Percentiles rank a stretch among this genome's conserved stretches.
These are phyloP conservation scores for Campylomormyrus numenius DNA, from an alignment of 2,113 vertebrate genomes.

Conservation along the genomic window DNA sequence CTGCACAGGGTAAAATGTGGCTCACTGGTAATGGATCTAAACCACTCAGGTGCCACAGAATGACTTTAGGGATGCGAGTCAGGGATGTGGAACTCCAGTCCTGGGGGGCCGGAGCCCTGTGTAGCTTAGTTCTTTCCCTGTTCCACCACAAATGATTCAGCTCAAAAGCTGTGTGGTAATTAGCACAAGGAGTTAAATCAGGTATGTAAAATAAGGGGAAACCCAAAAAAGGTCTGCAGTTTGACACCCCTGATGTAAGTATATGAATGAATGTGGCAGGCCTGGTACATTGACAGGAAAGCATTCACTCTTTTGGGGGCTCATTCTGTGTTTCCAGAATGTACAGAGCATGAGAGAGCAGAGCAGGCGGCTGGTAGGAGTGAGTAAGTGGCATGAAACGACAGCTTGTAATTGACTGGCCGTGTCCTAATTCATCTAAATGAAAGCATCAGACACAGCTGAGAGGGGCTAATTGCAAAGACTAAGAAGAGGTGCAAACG, in stretches of 20 bases:
- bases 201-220: no score
- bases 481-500: not conserved
- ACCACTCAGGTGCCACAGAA: not conserved
- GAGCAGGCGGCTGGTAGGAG: not conserved
- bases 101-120: no score
- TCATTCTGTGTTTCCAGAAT: not conserved
- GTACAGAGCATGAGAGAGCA: not conserved
- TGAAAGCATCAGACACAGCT: not conserved
- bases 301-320: not conserved
- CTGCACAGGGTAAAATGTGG: not conserved
- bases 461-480: not conserved
- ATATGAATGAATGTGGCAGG: not conserved
- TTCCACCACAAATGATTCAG: no score
- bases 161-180: no score
- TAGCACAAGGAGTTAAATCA: no score
- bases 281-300: not conserved
- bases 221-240: no score
- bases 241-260: not conserved
- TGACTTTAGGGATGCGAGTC: not conserved
- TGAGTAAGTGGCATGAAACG: not conserved
- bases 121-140: no score
- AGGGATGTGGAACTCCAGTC: no score
- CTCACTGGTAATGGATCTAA: not conserved
- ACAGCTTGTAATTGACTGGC: not conserved
- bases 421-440: not conserved